phyloP scores from a whole-genome alignment of 2,888 invertebrate species.

The Halictus quadricinctus region DNA sequence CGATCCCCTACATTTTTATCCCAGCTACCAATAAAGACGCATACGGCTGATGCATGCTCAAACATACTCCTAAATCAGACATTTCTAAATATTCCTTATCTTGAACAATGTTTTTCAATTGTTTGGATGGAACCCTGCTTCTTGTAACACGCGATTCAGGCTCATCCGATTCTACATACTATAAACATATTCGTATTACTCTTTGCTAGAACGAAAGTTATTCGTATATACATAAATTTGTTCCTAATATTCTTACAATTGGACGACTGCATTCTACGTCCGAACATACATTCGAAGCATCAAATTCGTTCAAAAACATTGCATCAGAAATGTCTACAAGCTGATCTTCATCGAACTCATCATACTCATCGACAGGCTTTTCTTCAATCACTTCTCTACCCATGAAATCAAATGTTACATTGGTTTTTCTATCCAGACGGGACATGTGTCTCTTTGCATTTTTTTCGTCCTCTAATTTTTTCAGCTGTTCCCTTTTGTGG shows the following conservation, averaged over 20 bases:
- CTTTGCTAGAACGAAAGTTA: neutral
- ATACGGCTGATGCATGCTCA: conserved; percentile 98
- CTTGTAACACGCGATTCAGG: conserved; percentile 21
- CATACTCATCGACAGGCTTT: conserved; percentile 69
- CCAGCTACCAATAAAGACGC: conserved; percentile 96
- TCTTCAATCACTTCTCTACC: conserved; percentile 82
- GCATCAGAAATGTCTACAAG: conserved; percentile 81
- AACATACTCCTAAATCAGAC: conserved; percentile 92
- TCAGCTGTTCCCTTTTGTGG: conserved; percentile 87
- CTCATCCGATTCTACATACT: conserved; percentile 68
- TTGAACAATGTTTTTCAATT: conserved; percentile 85
- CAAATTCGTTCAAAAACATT: conserved; percentile 53
- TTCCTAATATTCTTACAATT: conserved; percentile 59
- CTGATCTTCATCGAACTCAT: conserved; percentile 79
- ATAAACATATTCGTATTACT: conserved; percentile 30
- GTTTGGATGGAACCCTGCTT: neutral
- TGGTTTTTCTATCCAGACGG: conserved; percentile 85
- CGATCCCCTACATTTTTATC: conserved; percentile 89
- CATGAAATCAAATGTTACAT: conserved; percentile 89
- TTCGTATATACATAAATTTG: conserved; percentile 14
- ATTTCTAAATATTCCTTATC: conserved; percentile 91
- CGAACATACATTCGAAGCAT: conserved; percentile 68
- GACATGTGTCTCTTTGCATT: conserved; percentile 88
- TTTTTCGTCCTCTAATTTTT: conserved; percentile 87
- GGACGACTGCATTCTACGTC: conserved; percentile 74